phyloP scores from a whole-genome alignment of 1,140 invertebrate species.

The Drosophila funebris region DNA sequence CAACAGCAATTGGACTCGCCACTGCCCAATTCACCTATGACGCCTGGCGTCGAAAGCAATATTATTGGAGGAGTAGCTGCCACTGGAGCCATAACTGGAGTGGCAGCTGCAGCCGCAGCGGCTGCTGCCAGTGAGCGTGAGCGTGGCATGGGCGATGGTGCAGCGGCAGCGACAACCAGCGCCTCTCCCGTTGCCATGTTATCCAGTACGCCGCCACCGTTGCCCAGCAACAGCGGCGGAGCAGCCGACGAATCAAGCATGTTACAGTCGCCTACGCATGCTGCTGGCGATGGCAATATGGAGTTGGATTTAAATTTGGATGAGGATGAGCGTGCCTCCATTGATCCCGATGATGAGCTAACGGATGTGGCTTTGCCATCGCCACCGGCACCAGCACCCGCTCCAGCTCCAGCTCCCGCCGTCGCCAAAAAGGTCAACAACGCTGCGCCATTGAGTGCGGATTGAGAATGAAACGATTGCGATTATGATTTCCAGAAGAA shows the following conservation, averaged over 20 bases:
- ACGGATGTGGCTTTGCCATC: slow-evolving; percentile 41
- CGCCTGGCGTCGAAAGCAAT: slow-evolving; percentile 27
- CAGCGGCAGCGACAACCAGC: slow-evolving; percentile 70
- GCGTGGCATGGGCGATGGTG: slow-evolving; percentile 80
- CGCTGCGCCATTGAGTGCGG: slow-evolving; percentile 50
- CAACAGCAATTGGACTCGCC: slow-evolving; percentile 70
- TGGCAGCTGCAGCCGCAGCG: background rate
- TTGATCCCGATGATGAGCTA: slow-evolving; percentile 41
- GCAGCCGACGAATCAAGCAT: background rate
- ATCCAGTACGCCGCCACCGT: slow-evolving; percentile 73
- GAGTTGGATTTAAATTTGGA: slow-evolving; percentile 12
- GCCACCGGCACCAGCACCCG: slow-evolving; percentile 7
- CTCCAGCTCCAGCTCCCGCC: background rate
- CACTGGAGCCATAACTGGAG: no score
- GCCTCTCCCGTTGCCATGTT: slow-evolving; percentile 77
- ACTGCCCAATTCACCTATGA: slow-evolving; percentile 59
- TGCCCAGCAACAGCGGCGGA: slow-evolving; percentile 17
- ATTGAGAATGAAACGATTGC: slow-evolving; percentile 44
- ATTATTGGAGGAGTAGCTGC: background rate
- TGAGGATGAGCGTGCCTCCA: background rate
- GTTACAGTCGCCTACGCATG: slow-evolving; percentile 6
- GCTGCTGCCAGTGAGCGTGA: slow-evolving; percentile 42
- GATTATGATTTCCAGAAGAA: slow-evolving; percentile 16
- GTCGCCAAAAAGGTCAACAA: slow-evolving; percentile 44
- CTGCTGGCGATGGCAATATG: slow-evolving; percentile 23